Evolutionary conservation across 2,888 invertebrate genomes (phyloP), one percentile per base, ranked within the genome.

Genomic region (Tuberolachnus salignus): DNA sequence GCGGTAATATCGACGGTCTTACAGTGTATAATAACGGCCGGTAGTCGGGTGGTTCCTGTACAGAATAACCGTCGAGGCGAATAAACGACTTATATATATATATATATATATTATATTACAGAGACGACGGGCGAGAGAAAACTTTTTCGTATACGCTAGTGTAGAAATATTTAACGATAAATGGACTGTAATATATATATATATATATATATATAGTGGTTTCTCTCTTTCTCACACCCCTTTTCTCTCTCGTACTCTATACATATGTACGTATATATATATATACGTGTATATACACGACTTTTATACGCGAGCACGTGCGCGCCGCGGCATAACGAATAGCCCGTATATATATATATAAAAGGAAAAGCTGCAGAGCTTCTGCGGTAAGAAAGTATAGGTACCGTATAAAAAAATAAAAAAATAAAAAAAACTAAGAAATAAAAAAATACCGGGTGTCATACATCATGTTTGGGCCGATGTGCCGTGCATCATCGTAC

Each of bases 381-480:
- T 3, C 34, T 6, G 3, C 26, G 8, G 23, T 4, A 55, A 53
- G 21, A 55, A 34, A 61, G 9, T 34, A 34, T 34, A 6, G 34
- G 34, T 34, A 6, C 34, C 34, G 34, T 34, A 3, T 34, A 34
- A 4, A 14, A 21, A 2, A 19, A 19, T 11, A 11, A 8, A 9
- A 61, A 49, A 49, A 46, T 14, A 51, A 13, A 59, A 59, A 23
- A 59, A 59, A 10, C 1, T 6, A 53, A 46, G 55, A 55, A 44
- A 63, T 53, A 51, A 42, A 55, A 59, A 67, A 57, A 34, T 21
- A 49, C 67, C 42, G 75, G 57, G 59, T 34, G 75, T 78, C 75
- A 78, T 78, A 78, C 75, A 78, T 78, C 75, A 78, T 78, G 75
- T 78, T 67, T 59, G 75, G 75, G 34, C n/a, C 75, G 67, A 34